phyloP scores from a whole-genome alignment of 2,888 invertebrate species.

The Tholera decimalis region DNA sequence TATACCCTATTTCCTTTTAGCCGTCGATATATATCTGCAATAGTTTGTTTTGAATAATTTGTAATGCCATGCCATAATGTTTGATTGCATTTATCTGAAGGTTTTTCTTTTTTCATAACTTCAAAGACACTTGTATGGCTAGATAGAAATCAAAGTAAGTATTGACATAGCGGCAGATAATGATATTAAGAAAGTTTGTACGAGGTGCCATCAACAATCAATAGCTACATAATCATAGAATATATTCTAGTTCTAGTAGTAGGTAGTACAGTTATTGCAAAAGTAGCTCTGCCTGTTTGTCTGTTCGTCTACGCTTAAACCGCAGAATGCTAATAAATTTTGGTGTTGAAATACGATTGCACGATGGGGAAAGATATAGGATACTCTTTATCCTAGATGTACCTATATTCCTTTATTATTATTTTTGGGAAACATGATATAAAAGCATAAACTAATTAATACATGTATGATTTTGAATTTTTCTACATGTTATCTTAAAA shows the following conservation, averaged over 20 bases:
- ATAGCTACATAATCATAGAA: too few relatives aligned
- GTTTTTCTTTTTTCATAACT: background rate
- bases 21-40: background rate
- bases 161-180: background rate
- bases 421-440: too few relatives aligned
- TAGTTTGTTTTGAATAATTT: background rate
- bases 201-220: too few relatives aligned
- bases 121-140: background rate
- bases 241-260: background rate
- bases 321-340: background rate
- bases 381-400: background rate
- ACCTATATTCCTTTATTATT: background rate
- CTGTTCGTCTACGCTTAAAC: background rate
- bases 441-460: too few relatives aligned
- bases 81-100: background rate
- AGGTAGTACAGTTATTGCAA: background rate
- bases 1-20: too few relatives aligned
- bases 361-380: background rate
- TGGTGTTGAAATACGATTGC: background rate
- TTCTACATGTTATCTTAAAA: too few relatives aligned
- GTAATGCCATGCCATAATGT: background rate
- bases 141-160: background rate
- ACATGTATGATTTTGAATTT: too few relatives aligned
- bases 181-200: background rate
- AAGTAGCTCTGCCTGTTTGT: background rate